Percentiles rank a stretch among this genome's conserved stretches.
Conservation (phyloP, 2,888 invertebrate genomes). For the Polydrusus tereticollis region DNA sequence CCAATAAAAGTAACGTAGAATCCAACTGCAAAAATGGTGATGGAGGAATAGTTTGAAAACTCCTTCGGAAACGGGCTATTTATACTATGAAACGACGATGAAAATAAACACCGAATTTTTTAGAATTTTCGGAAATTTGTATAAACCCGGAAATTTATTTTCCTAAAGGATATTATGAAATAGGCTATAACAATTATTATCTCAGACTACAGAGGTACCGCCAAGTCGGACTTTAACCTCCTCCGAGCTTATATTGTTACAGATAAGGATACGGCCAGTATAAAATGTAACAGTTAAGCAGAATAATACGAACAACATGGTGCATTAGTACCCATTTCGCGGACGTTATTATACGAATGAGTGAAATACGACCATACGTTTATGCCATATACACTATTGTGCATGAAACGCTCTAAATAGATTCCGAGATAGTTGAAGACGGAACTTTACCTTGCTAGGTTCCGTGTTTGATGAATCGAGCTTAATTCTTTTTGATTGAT, state of each 20-base stretch:
- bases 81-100: no score
- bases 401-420: conserved; percentile 19
- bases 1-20: no score
- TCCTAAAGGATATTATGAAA: no score
- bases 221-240: neutral
- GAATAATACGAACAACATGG: conserved; percentile 45
- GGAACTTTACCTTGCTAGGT: neutral
- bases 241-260: conserved; percentile 37
- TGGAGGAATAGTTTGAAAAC: no score
- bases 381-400: conserved; percentile 34
- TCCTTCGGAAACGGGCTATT: no score
- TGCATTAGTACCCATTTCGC: conserved; percentile 48
- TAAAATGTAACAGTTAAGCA: conserved; percentile 41
- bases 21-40: no score
- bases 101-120: no score
- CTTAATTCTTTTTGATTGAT: no score
- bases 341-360: conserved; percentile 36
- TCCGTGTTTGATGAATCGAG: no score
- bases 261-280: conserved; percentile 45
- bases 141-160: no score
- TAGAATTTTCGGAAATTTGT: no score
- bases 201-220: neutral
- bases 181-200: neutral
- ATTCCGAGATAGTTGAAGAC: neutral
- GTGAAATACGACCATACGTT: conserved; percentile 27